A percentile compares a stretch with the other conserved stretches of the same genome.
phyloP scores from a whole-genome alignment of 2,797 vertebrate species.

The Margarornis squamiger region DNA sequence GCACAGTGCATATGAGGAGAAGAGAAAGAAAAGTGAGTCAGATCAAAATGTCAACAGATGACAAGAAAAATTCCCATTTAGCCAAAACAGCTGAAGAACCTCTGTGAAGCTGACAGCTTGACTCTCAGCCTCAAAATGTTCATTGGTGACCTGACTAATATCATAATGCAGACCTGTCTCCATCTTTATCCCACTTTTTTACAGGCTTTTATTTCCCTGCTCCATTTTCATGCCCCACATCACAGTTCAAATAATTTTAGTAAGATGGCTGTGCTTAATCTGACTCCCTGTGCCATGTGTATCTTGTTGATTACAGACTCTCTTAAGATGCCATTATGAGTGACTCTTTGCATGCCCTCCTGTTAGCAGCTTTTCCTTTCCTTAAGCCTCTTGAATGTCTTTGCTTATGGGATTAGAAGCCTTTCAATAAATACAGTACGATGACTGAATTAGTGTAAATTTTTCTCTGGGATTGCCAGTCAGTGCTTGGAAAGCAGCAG shows the following conservation, averaged over 20 bases:
- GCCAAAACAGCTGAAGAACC: neutral
- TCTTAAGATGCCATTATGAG: constrained; percentile 62
- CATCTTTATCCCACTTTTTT: neutral
- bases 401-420: constrained; percentile 51
- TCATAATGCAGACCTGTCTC: constrained; percentile 21
- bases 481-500: neutral
- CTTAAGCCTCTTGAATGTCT: constrained; percentile 64
- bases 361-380: constrained; percentile 66
- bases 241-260: constrained; percentile 29
- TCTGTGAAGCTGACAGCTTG: neutral
- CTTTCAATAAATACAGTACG: constrained; percentile 43
- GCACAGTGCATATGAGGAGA: neutral
- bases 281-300: constrained; percentile 43
- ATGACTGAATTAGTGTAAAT: constrained; percentile 63
- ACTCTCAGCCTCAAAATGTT: constrained; percentile 17
- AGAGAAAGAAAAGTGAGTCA: neutral
- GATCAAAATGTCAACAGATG: neutral
- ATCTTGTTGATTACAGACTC: constrained; percentile 64
- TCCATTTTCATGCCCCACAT: constrained; percentile 38
- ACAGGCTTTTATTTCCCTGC: constrained; percentile 52
- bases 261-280: constrained; percentile 44
- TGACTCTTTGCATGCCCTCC: constrained; percentile 48
- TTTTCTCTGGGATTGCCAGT: constrained; percentile 49
- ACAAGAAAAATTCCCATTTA: constrained; percentile 52
- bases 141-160: constrained; percentile 43